phyloP scores from a whole-genome alignment of 1,140 invertebrate species.

The Spodoptera litura region DNA sequence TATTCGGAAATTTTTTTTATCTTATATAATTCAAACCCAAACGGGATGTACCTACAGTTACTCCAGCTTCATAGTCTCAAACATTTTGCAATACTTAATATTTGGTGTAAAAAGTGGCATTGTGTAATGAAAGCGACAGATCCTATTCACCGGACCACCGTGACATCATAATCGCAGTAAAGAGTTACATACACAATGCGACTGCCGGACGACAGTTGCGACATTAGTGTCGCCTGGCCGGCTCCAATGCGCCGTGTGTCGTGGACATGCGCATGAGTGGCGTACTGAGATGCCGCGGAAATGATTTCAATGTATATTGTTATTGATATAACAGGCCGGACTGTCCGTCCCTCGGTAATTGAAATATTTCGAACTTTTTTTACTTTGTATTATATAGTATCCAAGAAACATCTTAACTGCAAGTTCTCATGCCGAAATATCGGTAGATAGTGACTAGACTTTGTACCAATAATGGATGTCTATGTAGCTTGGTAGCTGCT shows the following conservation, averaged over 20 bases:
- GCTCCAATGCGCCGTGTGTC: background rate
- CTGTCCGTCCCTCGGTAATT: slow-evolving; percentile 14
- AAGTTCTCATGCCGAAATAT: too few relatives aligned
- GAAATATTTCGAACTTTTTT: background rate
- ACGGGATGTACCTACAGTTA: background rate
- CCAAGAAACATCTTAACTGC: too few relatives aligned
- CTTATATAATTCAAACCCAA: too few relatives aligned
- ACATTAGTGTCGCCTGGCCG: slow-evolving; percentile 35
- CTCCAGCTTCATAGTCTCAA: background rate
- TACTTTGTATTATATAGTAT: too few relatives aligned
- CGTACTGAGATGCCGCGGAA: slow-evolving; percentile 20
- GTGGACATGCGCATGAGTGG: slow-evolving; percentile 33
- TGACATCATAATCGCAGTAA: slow-evolving; percentile 5
- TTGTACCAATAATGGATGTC: too few relatives aligned
- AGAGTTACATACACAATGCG: slow-evolving; percentile 6
- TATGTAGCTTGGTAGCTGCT: too few relatives aligned
- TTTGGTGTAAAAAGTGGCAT: slow-evolving; percentile 2
- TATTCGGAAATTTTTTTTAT: too few relatives aligned
- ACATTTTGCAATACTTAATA: slow-evolving; percentile 6
- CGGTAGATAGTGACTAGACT: too few relatives aligned
- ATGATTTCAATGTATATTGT: slow-evolving; percentile 34
- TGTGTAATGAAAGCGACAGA: slow-evolving; percentile 1
- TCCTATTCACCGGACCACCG: slow-evolving; percentile 1
- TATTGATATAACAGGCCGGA: slow-evolving; percentile 26
- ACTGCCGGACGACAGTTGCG: slow-evolving; percentile 37